phyloP scores from a whole-genome alignment of 2,113 vertebrate genomes.

The Petroica traversi region DNA sequence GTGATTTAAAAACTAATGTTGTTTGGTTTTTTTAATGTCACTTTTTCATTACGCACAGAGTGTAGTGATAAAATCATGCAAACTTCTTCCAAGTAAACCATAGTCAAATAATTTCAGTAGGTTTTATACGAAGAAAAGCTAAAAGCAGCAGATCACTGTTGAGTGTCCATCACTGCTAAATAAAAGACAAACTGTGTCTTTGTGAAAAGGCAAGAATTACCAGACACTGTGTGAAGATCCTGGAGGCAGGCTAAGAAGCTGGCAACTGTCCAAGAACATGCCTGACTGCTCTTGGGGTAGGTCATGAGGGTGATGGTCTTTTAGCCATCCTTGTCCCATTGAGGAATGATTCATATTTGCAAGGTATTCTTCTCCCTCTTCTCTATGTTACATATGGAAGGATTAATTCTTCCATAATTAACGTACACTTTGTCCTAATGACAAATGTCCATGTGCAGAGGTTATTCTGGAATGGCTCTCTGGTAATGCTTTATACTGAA shows the following conservation, averaged over 20 bases:
- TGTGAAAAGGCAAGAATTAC: background rate
- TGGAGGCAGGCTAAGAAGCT: background rate
- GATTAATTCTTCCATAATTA: background rate
- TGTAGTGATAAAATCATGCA: background rate
- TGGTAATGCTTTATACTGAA: background rate
- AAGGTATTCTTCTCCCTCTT: background rate
- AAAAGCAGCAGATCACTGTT: background rate
- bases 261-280: background rate
- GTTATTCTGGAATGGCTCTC: background rate
- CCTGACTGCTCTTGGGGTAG: background rate
- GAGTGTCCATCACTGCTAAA: background rate
- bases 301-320: background rate
- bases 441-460: background rate
- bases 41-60: background rate
- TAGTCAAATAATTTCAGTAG: background rate
- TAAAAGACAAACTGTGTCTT: background rate
- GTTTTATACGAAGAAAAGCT: rapidly evolving
- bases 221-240: background rate
- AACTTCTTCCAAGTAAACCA: background rate
- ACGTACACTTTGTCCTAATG: background rate
- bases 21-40: background rate
- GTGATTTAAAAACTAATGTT: background rate
- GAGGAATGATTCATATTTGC: background rate
- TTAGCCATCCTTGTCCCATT: background rate
- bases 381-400: background rate